Evolutionary conservation across 2,888 invertebrate species (phyloP).

Genomic region (Listrodromus nycthemerus): DNA sequence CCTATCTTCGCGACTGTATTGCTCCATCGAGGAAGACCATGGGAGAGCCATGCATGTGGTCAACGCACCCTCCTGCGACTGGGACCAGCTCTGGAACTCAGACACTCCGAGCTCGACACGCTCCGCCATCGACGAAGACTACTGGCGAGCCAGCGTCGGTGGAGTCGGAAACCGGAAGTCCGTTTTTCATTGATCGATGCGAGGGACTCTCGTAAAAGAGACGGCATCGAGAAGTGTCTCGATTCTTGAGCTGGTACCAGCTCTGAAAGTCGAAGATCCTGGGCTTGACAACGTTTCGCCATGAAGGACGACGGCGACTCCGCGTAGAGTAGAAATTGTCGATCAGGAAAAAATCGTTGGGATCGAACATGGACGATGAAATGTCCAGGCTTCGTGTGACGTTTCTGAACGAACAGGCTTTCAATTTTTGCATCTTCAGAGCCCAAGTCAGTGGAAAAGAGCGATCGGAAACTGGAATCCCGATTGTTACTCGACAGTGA

Average conservation of each 20-base stretch:
- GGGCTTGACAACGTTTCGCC: background rate
- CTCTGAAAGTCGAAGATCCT: background rate
- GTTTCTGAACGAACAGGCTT: no score
- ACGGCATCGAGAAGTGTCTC: no score
- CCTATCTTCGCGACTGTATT: conserved; percentile 5
- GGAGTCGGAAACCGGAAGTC: background rate
- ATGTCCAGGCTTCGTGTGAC: no score
- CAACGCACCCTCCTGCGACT: background rate
- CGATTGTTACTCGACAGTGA: no score
- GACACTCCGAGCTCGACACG: background rate
- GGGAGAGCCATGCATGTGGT: background rate
- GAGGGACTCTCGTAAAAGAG: no score
- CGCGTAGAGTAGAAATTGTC: no score
- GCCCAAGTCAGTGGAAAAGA: no score
- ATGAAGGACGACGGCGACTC: background rate
- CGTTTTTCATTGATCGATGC: background rate
- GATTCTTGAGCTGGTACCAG: background rate
- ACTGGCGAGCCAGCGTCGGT: background rate
- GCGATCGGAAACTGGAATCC: no score
- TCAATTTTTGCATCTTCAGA: no score
- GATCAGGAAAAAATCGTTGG: no score
- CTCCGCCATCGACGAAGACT: background rate
- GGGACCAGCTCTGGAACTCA: no score
- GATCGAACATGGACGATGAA: no score
- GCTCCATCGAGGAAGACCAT: background rate